Base-by-base conservation (phyloP, 1,140 invertebrate genomes). In the Anagrus nilaparvatae region DNA sequence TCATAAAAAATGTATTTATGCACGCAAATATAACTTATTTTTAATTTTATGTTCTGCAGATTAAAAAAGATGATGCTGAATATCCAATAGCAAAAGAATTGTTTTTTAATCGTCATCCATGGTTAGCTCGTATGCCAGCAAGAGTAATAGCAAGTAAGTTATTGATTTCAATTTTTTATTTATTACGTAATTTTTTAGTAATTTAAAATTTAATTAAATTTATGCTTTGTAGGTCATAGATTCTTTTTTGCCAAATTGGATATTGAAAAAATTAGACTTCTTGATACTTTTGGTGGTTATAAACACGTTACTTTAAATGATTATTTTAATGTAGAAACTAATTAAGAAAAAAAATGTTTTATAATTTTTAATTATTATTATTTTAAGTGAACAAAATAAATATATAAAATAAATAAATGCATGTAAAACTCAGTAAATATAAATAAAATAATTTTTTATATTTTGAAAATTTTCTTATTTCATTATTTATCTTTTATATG, bases 281-380 rank as follows among this genome's bases (percentile, higher is more conserved):
- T 87, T 20, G 80, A 86, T 53, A 78, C 71, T 55, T 87, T 85
- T 55, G 85, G 85, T 7, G 84, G 84, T 9, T 75, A 79, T 1
- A 75, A 77, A 43, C 72, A 73, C 46, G 73, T 86, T 9, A 58
- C 63, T 0, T 53, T 75, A 0, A 56, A 70, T 2, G 78, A 83
- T 27, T 86, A 85, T 49, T 75, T 69, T 9, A 28, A 13, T 2
- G 33, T 19, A 3, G 12, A 21, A n/a, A n/a, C n/a, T n/a, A n/a
- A n/a, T n/a, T n/a, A n/a, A n/a, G n/a, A n/a, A n/a, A n/a, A n/a
- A n/a, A n/a, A n/a, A n/a, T n/a, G n/a, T n/a, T n/a, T n/a, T n/a
- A n/a, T n/a, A n/a, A n/a, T n/a, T n/a, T n/a, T n/a, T n/a, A n/a
- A n/a, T n/a, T n/a, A n/a, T n/a, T n/a, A n/a, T n/a, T n/a, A n/a